These are phyloP conservation scores for Drosophila auraria DNA, from an alignment of 1,140 invertebrate genomes.

Conservation along the genomic window DNA sequence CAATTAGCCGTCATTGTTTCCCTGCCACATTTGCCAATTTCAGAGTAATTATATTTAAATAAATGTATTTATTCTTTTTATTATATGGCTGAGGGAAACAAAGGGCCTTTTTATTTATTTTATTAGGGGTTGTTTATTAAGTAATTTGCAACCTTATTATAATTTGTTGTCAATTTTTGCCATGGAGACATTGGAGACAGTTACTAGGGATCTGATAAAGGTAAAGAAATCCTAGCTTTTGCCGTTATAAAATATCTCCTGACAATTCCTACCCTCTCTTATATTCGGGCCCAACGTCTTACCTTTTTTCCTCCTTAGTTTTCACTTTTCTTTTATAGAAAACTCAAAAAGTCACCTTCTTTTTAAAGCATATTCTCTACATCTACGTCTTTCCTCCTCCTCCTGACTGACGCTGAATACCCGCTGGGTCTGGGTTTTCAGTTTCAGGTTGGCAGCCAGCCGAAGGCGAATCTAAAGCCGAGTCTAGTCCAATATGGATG, in stretches of 20 bases:
- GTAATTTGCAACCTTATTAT: no score
- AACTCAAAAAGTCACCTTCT: neutral
- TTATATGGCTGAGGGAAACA: neutral
- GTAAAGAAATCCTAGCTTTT: no score
- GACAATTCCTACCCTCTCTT: no score
- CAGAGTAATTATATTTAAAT: neutral
- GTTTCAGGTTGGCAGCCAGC: neutral
- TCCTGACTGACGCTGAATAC: neutral
- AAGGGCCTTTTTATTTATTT: neutral
- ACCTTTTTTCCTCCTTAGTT: neutral
- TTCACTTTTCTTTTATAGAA: slow-evolving; percentile 6
- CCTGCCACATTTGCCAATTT: slow-evolving; percentile 6
- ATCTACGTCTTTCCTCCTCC: no score
- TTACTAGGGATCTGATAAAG: no score
- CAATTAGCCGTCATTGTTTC: slow-evolving; percentile 30
- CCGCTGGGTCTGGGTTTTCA: slow-evolving; percentile 19
- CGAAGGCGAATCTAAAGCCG: slow-evolving; percentile 3
- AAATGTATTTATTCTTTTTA: slow-evolving; percentile 10
- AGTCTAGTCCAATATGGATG: slow-evolving; percentile 51
- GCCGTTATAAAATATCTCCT: no score
- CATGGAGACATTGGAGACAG: no score
- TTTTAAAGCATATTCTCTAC: neutral
- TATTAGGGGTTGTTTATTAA: neutral
- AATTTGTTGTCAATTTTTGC: no score
- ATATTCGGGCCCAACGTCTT: neutral